phyloP scores from a whole-genome alignment of 2,888 invertebrate species.

The Cheilosia impressa region DNA sequence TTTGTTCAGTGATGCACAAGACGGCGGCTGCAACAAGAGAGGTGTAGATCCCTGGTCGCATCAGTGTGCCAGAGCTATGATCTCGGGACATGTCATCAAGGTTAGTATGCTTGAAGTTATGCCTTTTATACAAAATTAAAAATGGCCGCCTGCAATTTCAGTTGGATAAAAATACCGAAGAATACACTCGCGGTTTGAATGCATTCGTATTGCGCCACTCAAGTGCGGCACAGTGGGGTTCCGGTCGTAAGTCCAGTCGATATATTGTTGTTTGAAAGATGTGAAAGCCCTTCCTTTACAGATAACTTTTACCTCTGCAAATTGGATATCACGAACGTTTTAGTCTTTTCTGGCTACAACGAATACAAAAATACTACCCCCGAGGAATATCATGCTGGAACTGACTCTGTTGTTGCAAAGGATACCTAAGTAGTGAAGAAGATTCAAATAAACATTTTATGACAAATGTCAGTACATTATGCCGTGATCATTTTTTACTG shows the following conservation, averaged over 20 bases:
- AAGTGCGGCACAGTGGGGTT: constrained; percentile 4
- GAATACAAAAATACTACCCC: constrained; percentile 23
- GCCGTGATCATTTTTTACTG: no score
- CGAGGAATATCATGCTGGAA: background rate
- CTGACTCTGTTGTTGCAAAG: background rate
- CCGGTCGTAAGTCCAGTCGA: constrained; percentile 37
- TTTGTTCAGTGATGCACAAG: constrained; percentile 65
- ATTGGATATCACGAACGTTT: constrained; percentile 44
- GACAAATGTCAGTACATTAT: no score
- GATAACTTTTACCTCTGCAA: constrained; percentile 57
- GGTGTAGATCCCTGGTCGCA: constrained; percentile 54
- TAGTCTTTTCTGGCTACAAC: constrained; percentile 30
- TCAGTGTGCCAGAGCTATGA: constrained; percentile 39
- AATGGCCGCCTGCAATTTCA: background rate
- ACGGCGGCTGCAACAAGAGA: constrained; percentile 45
- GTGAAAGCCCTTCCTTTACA: background rate
- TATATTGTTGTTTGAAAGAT: background rate
- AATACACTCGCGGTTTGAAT: constrained; percentile 17
- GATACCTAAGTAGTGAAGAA: no score
- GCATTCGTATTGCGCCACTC: constrained; percentile 52
- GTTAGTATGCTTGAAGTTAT: constrained; percentile 13
- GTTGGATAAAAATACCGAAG: constrained; percentile 27
- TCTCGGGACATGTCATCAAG: constrained; percentile 39
- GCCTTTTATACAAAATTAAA: background rate
- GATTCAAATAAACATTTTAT: no score